Percentiles rank a stretch among this genome's conserved stretches.
phyloP scores from a whole-genome alignment of 2,113 vertebrate species.

The Uria aalge region DNA sequence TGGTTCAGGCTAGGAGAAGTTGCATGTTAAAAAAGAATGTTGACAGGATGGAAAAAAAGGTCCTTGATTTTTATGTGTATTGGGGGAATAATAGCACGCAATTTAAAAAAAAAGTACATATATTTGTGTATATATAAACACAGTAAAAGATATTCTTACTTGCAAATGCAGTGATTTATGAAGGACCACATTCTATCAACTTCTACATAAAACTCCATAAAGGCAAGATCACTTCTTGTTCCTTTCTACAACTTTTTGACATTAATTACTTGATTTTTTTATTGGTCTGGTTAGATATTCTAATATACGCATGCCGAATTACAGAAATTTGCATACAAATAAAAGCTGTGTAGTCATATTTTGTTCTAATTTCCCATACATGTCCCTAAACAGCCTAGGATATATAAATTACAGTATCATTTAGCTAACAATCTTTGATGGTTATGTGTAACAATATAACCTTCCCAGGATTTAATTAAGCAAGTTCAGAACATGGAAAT shows the following conservation, averaged over 20 bases:
- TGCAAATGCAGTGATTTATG: neutral
- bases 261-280: neutral
- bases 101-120: neutral
- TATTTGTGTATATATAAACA: neutral
- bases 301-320: neutral
- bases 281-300: neutral
- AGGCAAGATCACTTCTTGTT: neutral
- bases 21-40: neutral
- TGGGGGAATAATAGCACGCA: neutral
- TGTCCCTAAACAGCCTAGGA: neutral
- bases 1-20: neutral
- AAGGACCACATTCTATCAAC: neutral
- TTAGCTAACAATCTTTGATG: constrained; percentile 26
- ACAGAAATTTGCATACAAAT: constrained; percentile 11
- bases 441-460: neutral
- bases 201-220: neutral
- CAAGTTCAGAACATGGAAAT: constrained; percentile 28
- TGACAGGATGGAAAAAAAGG: neutral
- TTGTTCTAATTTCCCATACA: neutral
- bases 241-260: neutral
- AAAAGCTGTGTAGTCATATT: neutral
- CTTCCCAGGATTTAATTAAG: constrained; percentile 48
- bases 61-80: neutral
- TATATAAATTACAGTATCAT: constrained; percentile 34
- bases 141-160: neutral